These are phyloP conservation scores for Bruchidius siliquastri DNA, from an alignment of 2,888 invertebrate species.

Conservation along the genomic window DNA sequence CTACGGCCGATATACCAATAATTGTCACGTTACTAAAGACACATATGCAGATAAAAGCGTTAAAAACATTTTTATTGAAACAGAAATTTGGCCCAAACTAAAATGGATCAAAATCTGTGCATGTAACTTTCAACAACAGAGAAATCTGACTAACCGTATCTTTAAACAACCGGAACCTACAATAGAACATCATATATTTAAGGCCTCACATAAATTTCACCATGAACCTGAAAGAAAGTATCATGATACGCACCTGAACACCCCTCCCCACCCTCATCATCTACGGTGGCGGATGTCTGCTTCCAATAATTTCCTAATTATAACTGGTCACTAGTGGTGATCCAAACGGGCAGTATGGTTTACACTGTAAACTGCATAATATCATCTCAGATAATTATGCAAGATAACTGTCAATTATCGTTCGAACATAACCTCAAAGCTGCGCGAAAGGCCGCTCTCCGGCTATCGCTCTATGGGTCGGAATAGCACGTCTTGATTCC, in stretches of 20 bases:
- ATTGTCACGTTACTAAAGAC: too few species aligned
- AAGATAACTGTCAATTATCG: not conserved
- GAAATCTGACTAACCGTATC: too few species aligned
- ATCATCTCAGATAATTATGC: not conserved
- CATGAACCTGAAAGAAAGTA: not conserved
- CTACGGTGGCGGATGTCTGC: not conserved
- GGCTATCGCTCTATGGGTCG: not conserved
- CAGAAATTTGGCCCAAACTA: too few species aligned
- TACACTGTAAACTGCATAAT: not conserved
- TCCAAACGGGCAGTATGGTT: not conserved
- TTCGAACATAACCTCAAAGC: not conserved
- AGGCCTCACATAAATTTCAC: too few species aligned
- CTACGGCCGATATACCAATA: too few species aligned
- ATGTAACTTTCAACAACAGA: too few species aligned
- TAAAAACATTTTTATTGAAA: too few species aligned
- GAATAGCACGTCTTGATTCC: not conserved
- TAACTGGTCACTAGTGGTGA: not conserved
- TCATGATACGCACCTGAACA: not conserved
- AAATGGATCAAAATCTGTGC: too few species aligned
- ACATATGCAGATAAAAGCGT: too few species aligned
- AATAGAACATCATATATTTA: too few species aligned
- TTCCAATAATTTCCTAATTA: not conserved
- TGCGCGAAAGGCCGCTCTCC: not conserved
- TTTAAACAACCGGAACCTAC: too few species aligned
- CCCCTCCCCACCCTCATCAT: not conserved